Evolutionary conservation across 2,113 vertebrate genomes (phyloP).

Genomic region (Sinocyclocheilus grahami): DNA sequence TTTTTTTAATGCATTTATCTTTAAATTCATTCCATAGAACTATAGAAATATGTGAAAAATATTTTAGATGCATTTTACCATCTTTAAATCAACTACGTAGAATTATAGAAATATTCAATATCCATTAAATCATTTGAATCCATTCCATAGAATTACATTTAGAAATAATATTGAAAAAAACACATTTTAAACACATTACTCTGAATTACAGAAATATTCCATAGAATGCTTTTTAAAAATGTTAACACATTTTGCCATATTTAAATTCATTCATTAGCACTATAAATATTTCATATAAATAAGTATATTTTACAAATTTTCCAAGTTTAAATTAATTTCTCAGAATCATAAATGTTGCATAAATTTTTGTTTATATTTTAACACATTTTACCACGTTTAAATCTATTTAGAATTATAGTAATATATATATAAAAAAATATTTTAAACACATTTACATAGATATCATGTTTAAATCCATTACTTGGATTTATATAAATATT

Average conservation of each 20-base stretch:
- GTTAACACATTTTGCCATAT: background rate
- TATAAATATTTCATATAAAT: background rate
- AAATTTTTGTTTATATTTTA: no score
- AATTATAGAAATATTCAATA: background rate
- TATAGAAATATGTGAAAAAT: background rate
- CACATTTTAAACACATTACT: background rate
- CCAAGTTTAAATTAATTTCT: no score
- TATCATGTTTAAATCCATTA: background rate
- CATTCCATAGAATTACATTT: background rate
- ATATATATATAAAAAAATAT: background rate
- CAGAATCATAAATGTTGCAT: no score
- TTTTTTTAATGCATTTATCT: background rate
- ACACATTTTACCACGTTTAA: no score
- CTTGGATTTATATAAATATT: background rate
- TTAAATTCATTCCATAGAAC: background rate
- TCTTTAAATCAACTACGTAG: background rate
- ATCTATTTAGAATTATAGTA: background rate
- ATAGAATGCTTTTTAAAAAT: background rate
- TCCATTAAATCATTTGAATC: no score
- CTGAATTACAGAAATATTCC: background rate
- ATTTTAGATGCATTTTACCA: background rate
- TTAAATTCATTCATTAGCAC: background rate
- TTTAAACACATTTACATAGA: background rate
- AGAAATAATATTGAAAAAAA: background rate
- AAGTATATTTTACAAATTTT: no score